Percentiles rank a stretch among this genome's conserved stretches.
Evolutionary conservation across 2,888 invertebrate species (phyloP).

Genomic region (Xestia sexstrigata): DNA sequence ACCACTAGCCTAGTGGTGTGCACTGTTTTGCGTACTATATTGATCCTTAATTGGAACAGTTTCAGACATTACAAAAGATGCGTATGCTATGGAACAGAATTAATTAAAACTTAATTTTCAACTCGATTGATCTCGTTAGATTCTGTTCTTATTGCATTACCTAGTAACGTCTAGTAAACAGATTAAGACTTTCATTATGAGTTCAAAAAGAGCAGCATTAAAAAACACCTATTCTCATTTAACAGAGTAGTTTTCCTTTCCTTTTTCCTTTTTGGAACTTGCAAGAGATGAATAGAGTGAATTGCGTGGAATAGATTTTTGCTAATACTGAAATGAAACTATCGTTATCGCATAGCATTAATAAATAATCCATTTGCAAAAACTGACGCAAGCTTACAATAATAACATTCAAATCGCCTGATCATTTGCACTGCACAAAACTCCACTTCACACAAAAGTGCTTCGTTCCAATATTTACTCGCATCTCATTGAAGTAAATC

Average conservation of each 20-base stretch:
- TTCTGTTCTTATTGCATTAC: background rate
- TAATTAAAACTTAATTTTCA: background rate
- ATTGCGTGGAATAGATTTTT: no score
- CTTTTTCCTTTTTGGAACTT: no score
- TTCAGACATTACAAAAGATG: background rate
- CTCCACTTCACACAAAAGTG: background rate
- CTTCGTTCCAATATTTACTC: constrained; percentile 29
- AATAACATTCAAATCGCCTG: background rate
- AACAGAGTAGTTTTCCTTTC: no score
- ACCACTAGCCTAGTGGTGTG: no score
- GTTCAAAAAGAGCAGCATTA: background rate
- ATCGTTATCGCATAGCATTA: background rate
- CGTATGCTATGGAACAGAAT: background rate
- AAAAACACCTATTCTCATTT: background rate
- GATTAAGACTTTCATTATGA: background rate
- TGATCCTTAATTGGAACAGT: no score
- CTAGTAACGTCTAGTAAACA: background rate
- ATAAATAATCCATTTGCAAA: background rate
- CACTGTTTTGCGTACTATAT: no score
- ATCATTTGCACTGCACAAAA: constrained; percentile 10
- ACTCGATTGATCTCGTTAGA: background rate
- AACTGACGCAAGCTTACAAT: background rate
- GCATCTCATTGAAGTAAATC: constrained; percentile 13
- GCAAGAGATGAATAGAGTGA: background rate
- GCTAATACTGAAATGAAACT: no score